Conservation (phyloP, 1,140 invertebrate species). For the Lordiphosa mommai region DNA sequence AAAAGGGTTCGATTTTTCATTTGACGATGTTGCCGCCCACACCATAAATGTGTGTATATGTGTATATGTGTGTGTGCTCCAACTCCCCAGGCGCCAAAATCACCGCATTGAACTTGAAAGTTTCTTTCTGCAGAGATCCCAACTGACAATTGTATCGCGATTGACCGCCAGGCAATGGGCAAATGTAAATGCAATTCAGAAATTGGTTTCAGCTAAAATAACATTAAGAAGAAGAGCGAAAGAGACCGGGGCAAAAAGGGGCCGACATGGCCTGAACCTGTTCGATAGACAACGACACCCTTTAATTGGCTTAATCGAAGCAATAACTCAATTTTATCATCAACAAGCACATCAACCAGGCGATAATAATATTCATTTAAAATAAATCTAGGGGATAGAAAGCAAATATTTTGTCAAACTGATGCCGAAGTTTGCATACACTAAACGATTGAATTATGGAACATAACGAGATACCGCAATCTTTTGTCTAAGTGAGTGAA, state of each 20-base stretch:
- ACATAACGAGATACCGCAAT: no score
- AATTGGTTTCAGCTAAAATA: constrained; percentile 37
- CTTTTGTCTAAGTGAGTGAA: no score
- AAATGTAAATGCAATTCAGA: constrained; percentile 29
- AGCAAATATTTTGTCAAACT: neutral
- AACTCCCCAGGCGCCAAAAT: constrained; percentile 57
- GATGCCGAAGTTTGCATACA: neutral
- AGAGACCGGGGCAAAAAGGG: constrained; percentile 1
- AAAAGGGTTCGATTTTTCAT: constrained; percentile 69
- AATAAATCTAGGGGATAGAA: neutral
- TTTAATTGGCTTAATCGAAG: constrained; percentile 69
- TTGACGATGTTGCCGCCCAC: constrained; percentile 67
- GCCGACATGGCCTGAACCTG: constrained; percentile 4
- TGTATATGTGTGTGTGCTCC: constrained; percentile 24
- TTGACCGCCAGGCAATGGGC: constrained; percentile 58
- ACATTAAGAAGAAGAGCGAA: constrained; percentile 31
- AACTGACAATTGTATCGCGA: constrained; percentile 72
- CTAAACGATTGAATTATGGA: no score
- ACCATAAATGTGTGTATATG: constrained; percentile 60
- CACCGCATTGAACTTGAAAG: constrained; percentile 67
- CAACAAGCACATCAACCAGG: constrained; percentile 20
- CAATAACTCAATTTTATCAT: constrained; percentile 75
- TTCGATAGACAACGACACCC: constrained; percentile 39
- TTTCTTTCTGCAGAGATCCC: constrained; percentile 20
- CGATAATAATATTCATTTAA: constrained; percentile 44